Evolutionary conservation across 2,888 invertebrate genomes (phyloP).

Genomic region (Melipona bicolor): DNA sequence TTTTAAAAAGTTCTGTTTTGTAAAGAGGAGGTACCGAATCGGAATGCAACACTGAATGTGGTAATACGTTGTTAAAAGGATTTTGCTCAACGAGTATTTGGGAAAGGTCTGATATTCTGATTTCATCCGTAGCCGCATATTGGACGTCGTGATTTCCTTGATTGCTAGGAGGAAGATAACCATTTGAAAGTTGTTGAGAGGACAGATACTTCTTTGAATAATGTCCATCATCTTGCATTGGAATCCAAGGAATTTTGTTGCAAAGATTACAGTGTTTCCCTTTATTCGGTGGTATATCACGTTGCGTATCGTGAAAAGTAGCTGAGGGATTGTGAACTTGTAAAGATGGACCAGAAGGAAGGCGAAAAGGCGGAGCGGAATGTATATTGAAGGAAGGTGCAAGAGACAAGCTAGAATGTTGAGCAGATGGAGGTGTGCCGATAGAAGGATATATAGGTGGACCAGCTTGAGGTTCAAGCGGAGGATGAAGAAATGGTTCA

Average conservation of each 20-base stretch:
- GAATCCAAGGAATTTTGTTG: conserved; percentile 93
- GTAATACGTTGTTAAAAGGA: conserved; percentile 85
- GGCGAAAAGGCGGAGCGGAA: conserved; percentile 15
- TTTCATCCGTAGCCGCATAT: conserved; percentile 67
- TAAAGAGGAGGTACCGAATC: conserved; percentile 88
- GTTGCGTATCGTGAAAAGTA: conserved; percentile 43
- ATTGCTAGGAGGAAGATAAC: conserved; percentile 37
- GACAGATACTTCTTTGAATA: not conserved
- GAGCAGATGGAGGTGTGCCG: not conserved
- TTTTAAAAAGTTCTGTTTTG: conserved; percentile 47
- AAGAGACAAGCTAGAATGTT: conserved; percentile 4
- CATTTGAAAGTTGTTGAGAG: conserved; percentile 4
- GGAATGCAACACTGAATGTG: conserved; percentile 88
- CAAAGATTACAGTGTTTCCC: conserved; percentile 90
- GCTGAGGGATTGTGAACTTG: conserved; percentile 41
- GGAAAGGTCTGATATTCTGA: conserved; percentile 69
- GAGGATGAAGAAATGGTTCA: conserved; percentile 50
- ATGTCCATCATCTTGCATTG: conserved; percentile 80
- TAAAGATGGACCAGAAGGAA: conserved; percentile 54
- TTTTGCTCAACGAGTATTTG: conserved; percentile 54
- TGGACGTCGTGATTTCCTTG: conserved; percentile 40
- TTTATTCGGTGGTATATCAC: conserved; percentile 72
- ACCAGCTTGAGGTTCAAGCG: conserved; percentile 37
- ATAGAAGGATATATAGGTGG: not conserved
- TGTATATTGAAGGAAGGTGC: not conserved